Evolutionary conservation across 2,797 vertebrate species (phyloP).

Genomic region (Amblyopsis hoosieri): DNA sequence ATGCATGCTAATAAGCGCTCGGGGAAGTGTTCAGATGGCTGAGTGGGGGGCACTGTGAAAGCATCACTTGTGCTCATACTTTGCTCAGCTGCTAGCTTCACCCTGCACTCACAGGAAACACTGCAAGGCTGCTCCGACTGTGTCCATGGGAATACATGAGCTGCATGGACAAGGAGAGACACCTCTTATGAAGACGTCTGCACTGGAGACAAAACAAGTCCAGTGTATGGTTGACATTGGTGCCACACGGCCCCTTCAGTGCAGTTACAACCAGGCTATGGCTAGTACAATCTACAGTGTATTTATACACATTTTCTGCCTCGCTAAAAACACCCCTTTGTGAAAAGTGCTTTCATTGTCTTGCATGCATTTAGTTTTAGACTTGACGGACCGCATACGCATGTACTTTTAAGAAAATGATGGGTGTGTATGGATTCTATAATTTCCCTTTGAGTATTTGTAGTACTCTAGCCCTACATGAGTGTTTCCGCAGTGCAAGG

Average conservation of each 20-base stretch:
- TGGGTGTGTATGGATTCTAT: too few species aligned
- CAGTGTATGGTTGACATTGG: conserved; percentile 8
- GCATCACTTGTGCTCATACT: conserved; percentile 80
- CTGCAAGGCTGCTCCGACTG: conserved; percentile 56
- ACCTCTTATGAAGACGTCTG: conserved; percentile 39
- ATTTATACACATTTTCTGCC: background rate
- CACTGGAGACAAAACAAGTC: conserved; percentile 30
- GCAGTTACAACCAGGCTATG: too few species aligned
- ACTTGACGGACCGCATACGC: too few species aligned
- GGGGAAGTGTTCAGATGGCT: conserved; percentile 71
- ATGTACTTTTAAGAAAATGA: too few species aligned
- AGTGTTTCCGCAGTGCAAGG: too few species aligned
- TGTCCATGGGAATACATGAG: conserved; percentile 69
- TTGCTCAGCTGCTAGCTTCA: conserved; percentile 79
- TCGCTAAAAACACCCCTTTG: too few species aligned
- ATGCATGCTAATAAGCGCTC: conserved; percentile 80
- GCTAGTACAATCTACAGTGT: background rate
- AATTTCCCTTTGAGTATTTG: too few species aligned
- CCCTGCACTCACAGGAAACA: conserved; percentile 73
- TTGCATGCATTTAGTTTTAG: too few species aligned
- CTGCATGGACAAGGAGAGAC: conserved; percentile 47
- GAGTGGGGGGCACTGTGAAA: conserved; percentile 75
- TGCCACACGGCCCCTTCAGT: background rate
- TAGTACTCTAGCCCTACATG: too few species aligned
- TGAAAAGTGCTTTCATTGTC: too few species aligned